Conservation (phyloP, 2,888 invertebrate species). For the Altica lythri region DNA sequence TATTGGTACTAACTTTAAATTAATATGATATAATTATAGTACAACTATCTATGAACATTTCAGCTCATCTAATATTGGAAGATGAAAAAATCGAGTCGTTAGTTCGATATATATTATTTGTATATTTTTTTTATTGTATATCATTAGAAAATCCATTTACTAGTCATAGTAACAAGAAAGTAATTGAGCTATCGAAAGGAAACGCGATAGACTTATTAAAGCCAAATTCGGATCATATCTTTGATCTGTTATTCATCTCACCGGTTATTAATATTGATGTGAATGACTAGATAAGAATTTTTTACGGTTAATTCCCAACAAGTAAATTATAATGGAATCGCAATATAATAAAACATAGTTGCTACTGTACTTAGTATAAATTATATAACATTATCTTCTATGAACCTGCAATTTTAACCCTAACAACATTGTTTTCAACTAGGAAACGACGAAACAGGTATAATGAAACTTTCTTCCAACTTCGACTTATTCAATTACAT, state of each 20-base stretch:
- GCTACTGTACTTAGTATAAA: constrained; percentile 6
- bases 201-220: too few relatives aligned
- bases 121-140: too few relatives aligned
- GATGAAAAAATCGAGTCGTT: too few relatives aligned
- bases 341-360: constrained; percentile 15
- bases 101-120: too few relatives aligned
- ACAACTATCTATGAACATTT: too few relatives aligned
- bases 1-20: too few relatives aligned
- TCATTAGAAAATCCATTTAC: too few relatives aligned
- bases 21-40: too few relatives aligned
- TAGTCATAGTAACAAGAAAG: too few relatives aligned
- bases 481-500: too few relatives aligned
- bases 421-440: constrained; percentile 18
- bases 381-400: constrained; percentile 6
- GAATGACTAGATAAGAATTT: constrained; percentile 29
- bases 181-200: too few relatives aligned
- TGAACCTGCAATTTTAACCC: constrained; percentile 5
- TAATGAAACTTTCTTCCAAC: neutral
- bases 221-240: constrained; percentile 1
- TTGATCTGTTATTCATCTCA: neutral
- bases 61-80: too few relatives aligned
- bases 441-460: constrained; percentile 9
- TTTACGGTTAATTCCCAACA: constrained; percentile 32
- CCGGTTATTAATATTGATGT: constrained; percentile 12
- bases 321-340: constrained; percentile 23